Conservation (phyloP, 2,113 vertebrate genomes). For the Hemichromis elongatus region DNA sequence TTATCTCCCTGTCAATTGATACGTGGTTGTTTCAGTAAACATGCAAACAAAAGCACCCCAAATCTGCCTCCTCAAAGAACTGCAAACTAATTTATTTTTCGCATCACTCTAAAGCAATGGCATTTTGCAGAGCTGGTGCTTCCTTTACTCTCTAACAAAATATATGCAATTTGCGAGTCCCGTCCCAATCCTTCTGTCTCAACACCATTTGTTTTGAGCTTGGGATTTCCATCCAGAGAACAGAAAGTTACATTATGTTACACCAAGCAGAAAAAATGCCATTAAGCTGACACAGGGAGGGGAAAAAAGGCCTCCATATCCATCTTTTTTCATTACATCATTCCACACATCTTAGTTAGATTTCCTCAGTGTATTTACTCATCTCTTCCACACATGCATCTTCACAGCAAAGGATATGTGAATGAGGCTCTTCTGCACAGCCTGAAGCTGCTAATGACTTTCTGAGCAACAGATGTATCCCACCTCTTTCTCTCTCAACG, state of each 20-base stretch:
- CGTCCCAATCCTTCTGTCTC: background rate
- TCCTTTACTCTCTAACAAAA: background rate
- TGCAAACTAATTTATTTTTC: conserved; percentile 12
- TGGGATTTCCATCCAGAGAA: background rate
- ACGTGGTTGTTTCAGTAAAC: conserved; percentile 19
- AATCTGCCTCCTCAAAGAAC: conserved; percentile 16
- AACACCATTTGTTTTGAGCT: background rate
- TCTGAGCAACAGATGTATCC: background rate
- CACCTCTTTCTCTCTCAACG: background rate
- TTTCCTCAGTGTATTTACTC: conserved; percentile 21
- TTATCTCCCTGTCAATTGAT: conserved; percentile 32
- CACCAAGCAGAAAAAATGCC: background rate
- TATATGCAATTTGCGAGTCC: background rate
- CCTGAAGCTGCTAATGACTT: conserved; percentile 26
- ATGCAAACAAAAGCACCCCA: conserved; percentile 18
- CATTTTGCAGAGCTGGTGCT: background rate
- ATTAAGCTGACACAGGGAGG: conserved; percentile 18
- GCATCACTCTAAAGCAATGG: background rate
- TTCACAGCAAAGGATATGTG: background rate
- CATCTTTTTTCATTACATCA: conserved; percentile 28
- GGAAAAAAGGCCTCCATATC: conserved; percentile 1
- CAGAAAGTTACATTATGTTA: background rate
- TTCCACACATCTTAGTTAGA: conserved; percentile 22
- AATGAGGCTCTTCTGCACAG: background rate
- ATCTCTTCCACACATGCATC: conserved; percentile 12